Evolutionary conservation across 2,797 vertebrate genomes (phyloP), one percentile per base, ranked within the genome.

Genomic region (Acropternis orthonyx): DNA sequence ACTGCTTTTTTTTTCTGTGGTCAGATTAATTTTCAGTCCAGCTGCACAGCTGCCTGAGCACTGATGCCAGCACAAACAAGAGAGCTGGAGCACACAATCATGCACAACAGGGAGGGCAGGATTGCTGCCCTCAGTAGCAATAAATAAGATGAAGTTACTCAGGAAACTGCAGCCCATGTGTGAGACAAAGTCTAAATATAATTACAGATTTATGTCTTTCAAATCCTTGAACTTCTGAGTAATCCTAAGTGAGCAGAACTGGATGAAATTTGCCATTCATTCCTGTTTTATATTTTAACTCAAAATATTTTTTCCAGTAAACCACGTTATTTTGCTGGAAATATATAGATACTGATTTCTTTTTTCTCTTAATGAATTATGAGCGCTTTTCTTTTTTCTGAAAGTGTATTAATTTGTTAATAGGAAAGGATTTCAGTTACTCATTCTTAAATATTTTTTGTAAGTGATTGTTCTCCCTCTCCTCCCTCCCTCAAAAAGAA

Each of bases 21-120:
- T 69, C 89, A 95, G 93, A 95, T 95, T 95, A 93, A 88, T 95
- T 92, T 96, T 88, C 85, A 88, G 89, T 88, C 76, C 92, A 86
- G 88, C 91, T 85, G 92, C 85, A 75, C 93, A 94, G 94, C 95
- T 95, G 89, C 93, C 93, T 9, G 0, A 77, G 85, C 88, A 62
- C 85, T 72, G 88, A 85, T 94, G 94, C 91, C 94, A 95, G 85
- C 82, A 58, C 92, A 95, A 95, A 89, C 82, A 92, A 95, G 87
- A 56, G 79, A 71, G 61, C 85, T 80, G 93, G 63, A 88, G 77
- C 89, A 48, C 85, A 81, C 88, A 39, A 3, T 71, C 89, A 41
- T 14, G 4, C 75, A 71, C 91, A 92, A 67, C 32, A 0, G 74
- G 59, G 59, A 95, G 62, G 88, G 79, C 89, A 91, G 82, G 55